These are phyloP conservation scores for Apistogramma diplotaenia DNA, from an alignment of 2,113 vertebrate genomes.

Conservation along the genomic window DNA sequence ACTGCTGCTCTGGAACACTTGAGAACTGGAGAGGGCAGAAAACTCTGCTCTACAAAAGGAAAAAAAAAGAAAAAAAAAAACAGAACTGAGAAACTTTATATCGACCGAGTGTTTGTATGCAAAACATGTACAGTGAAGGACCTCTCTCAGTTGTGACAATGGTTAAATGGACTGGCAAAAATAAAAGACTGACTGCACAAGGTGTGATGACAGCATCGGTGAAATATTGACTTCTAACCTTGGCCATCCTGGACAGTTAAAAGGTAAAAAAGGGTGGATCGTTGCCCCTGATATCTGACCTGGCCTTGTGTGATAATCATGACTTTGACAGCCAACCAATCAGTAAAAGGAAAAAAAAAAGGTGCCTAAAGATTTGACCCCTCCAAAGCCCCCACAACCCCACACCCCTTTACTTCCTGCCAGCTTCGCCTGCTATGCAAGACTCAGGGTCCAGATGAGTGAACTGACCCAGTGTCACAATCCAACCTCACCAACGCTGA, in stretches of 20 bases:
- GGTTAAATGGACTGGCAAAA: slow-evolving; percentile 14
- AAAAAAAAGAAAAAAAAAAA: neutral
- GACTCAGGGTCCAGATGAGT: slow-evolving; percentile 61
- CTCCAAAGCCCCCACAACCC: slow-evolving; percentile 9
- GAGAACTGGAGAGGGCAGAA: slow-evolving; percentile 79
- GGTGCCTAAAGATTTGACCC: slow-evolving; percentile 73
- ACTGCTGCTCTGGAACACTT: slow-evolving; percentile 94
- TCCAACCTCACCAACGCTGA: slow-evolving; percentile 57
- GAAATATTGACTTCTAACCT: slow-evolving; percentile 47
- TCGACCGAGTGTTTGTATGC: slow-evolving; percentile 72
- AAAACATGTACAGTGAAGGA: slow-evolving; percentile 72
- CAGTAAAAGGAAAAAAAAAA: slow-evolving; percentile 53
- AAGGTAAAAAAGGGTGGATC: slow-evolving; percentile 33
- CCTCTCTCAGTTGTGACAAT: slow-evolving; percentile 40
- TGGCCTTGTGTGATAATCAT: slow-evolving; percentile 74
- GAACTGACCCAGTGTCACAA: slow-evolving; percentile 48
- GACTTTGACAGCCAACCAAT: slow-evolving; percentile 75
- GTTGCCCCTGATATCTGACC: slow-evolving; percentile 41
- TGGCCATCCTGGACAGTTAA: slow-evolving; percentile 47
- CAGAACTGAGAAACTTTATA: slow-evolving; percentile 55
- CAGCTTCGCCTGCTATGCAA: slow-evolving; percentile 82
- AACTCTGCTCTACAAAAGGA: slow-evolving; percentile 48
- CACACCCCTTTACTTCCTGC: slow-evolving; percentile 31
- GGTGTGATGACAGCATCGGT: slow-evolving; percentile 29
- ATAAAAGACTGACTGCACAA: slow-evolving; percentile 15